Conservation (phyloP, 2,797 vertebrate species). For the Furcifer pardalis region DNA sequence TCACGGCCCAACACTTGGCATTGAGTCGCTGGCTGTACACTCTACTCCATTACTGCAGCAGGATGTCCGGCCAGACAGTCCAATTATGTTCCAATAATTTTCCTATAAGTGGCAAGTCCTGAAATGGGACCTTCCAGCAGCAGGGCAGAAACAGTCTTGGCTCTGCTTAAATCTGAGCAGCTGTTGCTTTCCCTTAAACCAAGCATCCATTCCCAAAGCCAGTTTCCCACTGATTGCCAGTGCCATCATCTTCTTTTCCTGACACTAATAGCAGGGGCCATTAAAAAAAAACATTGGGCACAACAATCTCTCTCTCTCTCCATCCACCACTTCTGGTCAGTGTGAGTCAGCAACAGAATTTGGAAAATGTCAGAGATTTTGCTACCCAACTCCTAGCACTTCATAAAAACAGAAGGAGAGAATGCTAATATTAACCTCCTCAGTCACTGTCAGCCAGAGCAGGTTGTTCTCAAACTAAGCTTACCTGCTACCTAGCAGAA, state of each 20-base stretch:
- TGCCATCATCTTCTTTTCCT: background rate
- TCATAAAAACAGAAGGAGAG: background rate
- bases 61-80: too few relatives aligned
- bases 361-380: background rate
- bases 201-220: background rate
- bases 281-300: background rate
- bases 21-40: too few relatives aligned
- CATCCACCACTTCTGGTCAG: background rate
- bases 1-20: too few relatives aligned
- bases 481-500: background rate
- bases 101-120: background rate
- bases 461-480: background rate
- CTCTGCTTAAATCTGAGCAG: background rate
- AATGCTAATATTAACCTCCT: background rate
- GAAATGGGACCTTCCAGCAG: background rate
- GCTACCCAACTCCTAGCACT: background rate
- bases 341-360: background rate
- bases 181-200: too few relatives aligned
- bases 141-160: background rate
- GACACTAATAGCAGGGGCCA: background rate
- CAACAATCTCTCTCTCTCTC: background rate
- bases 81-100: too few relatives aligned
- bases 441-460: background rate
- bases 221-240: background rate
- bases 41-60: too few relatives aligned